phyloP scores from a whole-genome alignment of 2,888 invertebrate species.

The Cylloceria caligata region DNA sequence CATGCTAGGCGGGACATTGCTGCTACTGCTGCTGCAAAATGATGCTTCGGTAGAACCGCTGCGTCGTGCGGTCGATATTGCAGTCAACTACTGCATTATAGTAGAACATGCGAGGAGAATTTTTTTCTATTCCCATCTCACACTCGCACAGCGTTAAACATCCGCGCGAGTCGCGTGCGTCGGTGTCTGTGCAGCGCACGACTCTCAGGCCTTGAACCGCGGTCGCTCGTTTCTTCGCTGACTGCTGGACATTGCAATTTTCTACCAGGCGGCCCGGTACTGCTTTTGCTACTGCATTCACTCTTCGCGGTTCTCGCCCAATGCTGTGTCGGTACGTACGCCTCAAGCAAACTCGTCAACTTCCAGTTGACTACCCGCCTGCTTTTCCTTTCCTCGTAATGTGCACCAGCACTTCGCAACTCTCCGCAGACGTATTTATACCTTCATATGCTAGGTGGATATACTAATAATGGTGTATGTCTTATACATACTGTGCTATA shows the following conservation, averaged over 20 bases:
- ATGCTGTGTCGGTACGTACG: background rate
- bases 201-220: slow-evolving; percentile 77
- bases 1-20: slow-evolving; percentile 68
- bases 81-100: slow-evolving; percentile 68
- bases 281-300: slow-evolving; percentile 9
- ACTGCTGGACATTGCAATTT: slow-evolving; percentile 75
- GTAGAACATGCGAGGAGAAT: background rate
- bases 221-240: slow-evolving; percentile 68
- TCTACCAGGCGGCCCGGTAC: slow-evolving; percentile 67
- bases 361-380: slow-evolving; percentile 13
- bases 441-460: background rate
- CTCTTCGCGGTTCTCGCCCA: background rate
- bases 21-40: slow-evolving; percentile 54
- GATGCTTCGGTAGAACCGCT: slow-evolving; percentile 39
- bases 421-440: slow-evolving; percentile 35
- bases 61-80: slow-evolving; percentile 64
- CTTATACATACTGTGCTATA: background rate
- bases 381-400: slow-evolving; percentile 58
- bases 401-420: slow-evolving; percentile 49
- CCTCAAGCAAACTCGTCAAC: slow-evolving; percentile 31
- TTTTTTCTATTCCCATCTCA: background rate
- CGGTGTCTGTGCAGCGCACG: slow-evolving; percentile 20
- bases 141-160: background rate
- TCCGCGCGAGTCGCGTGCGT: background rate
- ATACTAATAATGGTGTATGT: slow-evolving; percentile 14